Evolutionary conservation across 2,888 invertebrate species (phyloP), one percentile per base, ranked within the genome.

Genomic region (Marronus borbonicus): DNA sequence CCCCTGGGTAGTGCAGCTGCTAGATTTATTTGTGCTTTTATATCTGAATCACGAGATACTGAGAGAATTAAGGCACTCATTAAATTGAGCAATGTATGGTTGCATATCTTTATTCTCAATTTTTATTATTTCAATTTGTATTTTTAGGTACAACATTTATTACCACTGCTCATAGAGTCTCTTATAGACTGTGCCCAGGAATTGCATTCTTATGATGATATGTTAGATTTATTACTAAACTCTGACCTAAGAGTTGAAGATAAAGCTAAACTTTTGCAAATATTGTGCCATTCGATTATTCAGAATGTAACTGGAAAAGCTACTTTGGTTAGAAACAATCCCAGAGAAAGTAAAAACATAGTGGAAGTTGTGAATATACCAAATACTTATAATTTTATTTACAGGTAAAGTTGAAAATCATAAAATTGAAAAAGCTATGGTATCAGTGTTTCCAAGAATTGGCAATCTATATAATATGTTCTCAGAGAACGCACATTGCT

Each of bases 261-360:
- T 7, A 58, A 44, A 12, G 20, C 3, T 17, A 58, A 58, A 39
- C 58, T 72, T 3, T 58, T 72, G 5, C 58, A 58, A 17, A 72
- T 72, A 20, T 24, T 72, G 17, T 58, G 58, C 36, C 58, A 72
- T 39, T 39, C 58, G 39, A 39, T 72, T 39, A 72, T 72, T 10
- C 72, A 72, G 58, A 55, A 3, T 28, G 20, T 58, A 72, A 60
- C 72, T n/a, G 72, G 72, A 58, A 72, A 24, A 58, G 36, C 72
- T 10, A 14, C 36, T 58, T 10, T 72, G 31, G 17, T 72, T 58
- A 31, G 72, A 36, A 58, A 2, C 8, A 31, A 72, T 4, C 39
- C 39, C n/a, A 72, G 72, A 39, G 24, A 72, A 58, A 60, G 72
- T 72, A 72, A 69, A 28, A 39, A 55, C 7, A 55, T 17, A n/a